Base-by-base conservation (phyloP, 2,888 invertebrate genomes). In the Fragum sueziense region DNA sequence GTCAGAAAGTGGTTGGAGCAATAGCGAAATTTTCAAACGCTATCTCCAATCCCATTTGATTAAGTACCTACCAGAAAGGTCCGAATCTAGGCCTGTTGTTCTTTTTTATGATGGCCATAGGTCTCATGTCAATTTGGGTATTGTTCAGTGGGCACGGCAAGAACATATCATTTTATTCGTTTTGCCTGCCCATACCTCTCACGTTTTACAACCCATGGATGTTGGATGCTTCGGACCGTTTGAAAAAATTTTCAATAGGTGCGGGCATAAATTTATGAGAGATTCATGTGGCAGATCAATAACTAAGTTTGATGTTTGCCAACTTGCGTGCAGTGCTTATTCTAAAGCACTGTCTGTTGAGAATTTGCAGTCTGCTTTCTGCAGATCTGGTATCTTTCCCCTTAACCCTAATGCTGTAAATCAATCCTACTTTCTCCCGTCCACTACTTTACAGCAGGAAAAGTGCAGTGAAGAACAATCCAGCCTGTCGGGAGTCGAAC, bases 81-180 rank as follows among this genome's bases (percentile, higher is more conserved):
- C 37, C 14, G 22, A 37, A 14, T 25, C 29, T 11, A 57, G 37
- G 20, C 57, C 69, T 17, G 6, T 74, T 1, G 25, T 74, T 11
- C 14, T 74, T 14, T 29, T 74, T 7, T 73, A 73, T 74, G 67
- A 74, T 74, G 74, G 57, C 3, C 74, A 74, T 33, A 14, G 33
- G 7, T 69, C 74, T 29, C 74, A 74, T 11, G 59, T 59, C 59
- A 31, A 27, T 29, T 31, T 69, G 2, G 9, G 25, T 2, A n/a
- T 52, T 0, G 51, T 70, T 70, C 61, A 75, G 4, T 75, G 69
- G 69, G 70, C 70, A 22, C 31, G 25, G 29, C n/a, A 41, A 17
- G 6, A 75, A 11, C 41, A 69, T 34, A 69, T 75, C n/a, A 25
- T 37, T 51, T 52, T 75, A 2, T 76, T 76, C 52, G 34, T 75